A percentile compares a stretch with the other conserved stretches of the same genome.
Evolutionary conservation across 2,888 invertebrate genomes (phyloP).

Genomic region (Tenodera sinensis): DNA sequence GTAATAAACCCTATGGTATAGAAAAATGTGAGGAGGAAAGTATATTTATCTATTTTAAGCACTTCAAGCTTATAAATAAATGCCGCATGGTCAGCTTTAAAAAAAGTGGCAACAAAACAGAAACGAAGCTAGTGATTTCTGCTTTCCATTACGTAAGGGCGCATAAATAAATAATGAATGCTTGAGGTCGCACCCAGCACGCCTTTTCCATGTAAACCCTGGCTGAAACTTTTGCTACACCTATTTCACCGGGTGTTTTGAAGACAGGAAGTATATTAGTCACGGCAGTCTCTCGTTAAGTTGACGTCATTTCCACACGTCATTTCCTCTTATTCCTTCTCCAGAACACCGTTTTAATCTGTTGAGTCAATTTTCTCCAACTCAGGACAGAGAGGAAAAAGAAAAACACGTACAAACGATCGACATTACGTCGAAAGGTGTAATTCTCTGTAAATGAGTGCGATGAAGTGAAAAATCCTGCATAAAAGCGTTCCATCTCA

Average conservation of each 20-base stretch:
- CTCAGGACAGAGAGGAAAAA: background rate
- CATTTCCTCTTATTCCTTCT: background rate
- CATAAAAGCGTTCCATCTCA: background rate
- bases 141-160: background rate
- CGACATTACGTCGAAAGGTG: background rate
- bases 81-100: no score
- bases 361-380: background rate
- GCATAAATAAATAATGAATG: background rate
- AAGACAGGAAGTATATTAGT: conserved; percentile 14
- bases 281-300: conserved; percentile 20
- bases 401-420: background rate
- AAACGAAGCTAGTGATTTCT: no score
- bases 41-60: no score
- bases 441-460: background rate
- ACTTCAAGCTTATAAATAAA: no score
- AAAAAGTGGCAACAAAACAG: no score
- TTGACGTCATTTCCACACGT: conserved; percentile 10
- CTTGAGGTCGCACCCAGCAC: background rate
- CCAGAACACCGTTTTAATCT: background rate
- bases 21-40: no score
- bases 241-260: background rate
- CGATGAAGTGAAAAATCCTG: background rate
- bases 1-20: no score
- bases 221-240: background rate
- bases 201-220: background rate